Percentiles rank a stretch among this genome's conserved stretches.
Evolutionary conservation across 2,113 vertebrate genomes (phyloP).

Genomic region (Colistium nudipinnis): DNA sequence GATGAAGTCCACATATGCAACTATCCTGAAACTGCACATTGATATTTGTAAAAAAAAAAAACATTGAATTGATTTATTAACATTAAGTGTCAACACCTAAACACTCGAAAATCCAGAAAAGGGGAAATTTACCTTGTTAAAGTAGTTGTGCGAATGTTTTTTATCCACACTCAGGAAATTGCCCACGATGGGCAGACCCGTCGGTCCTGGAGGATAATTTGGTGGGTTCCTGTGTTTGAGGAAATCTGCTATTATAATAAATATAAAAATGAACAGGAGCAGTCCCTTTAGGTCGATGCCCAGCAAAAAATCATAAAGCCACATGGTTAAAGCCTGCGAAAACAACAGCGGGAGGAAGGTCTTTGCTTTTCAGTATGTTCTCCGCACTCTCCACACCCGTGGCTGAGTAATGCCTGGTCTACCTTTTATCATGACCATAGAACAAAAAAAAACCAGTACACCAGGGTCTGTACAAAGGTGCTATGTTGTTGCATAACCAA

Average conservation of each 20-base stretch:
- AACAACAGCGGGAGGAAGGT: background rate
- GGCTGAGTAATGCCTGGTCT: background rate
- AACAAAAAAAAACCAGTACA: background rate
- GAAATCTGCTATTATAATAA: conserved; percentile 75
- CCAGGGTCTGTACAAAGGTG: background rate
- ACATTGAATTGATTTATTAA: background rate
- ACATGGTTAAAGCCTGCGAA: conserved; percentile 53
- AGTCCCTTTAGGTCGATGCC: conserved; percentile 61
- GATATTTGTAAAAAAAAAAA: background rate
- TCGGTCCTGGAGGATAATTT: conserved; percentile 81
- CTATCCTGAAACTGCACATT: background rate
- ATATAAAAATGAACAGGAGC: conserved; percentile 69
- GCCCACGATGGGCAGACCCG: conserved; percentile 78
- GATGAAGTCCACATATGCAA: background rate
- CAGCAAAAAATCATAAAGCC: conserved; percentile 59
- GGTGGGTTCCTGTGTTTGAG: conserved; percentile 74
- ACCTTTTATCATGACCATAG: background rate
- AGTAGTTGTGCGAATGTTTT: conserved; percentile 65
- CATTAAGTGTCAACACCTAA: background rate
- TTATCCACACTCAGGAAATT: conserved; percentile 62
- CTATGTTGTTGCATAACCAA: background rate
- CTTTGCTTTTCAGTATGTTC: background rate
- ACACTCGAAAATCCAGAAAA: background rate
- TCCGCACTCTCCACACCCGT: background rate
- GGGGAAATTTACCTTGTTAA: conserved; percentile 61